Conservation (phyloP, 2,797 vertebrate genomes). For the Syncerus caffer region DNA sequence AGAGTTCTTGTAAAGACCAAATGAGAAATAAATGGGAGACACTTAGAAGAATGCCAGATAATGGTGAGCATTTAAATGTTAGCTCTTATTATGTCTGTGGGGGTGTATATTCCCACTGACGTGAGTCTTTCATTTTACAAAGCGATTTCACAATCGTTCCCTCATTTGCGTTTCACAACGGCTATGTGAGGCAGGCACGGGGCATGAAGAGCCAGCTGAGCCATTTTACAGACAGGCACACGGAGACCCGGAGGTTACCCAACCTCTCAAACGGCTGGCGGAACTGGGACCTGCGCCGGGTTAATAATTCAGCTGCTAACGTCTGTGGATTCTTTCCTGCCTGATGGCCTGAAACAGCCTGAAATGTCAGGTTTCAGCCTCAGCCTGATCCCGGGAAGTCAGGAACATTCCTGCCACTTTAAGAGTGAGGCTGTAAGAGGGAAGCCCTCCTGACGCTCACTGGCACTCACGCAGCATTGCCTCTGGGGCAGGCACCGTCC, state of each 20-base stretch:
- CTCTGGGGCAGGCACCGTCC: not conserved
- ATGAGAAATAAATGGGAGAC: not conserved
- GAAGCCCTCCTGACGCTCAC: not conserved
- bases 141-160: not conserved
- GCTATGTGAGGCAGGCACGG: not conserved
- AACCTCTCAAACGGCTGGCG: not conserved
- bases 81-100: not conserved
- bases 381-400: not conserved
- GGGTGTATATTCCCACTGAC: not conserved
- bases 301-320: not conserved
- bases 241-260: not conserved
- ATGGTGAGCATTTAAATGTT: not conserved
- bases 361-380: not conserved
- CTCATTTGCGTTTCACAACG: fast-evolving
- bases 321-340: not conserved
- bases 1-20: not conserved
- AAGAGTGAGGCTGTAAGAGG: not conserved
- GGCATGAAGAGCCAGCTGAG: not conserved
- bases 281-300: not conserved
- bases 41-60: not conserved
- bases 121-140: not conserved
- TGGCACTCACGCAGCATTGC: not conserved
- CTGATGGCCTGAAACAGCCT: not conserved
- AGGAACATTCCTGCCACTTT: not conserved
- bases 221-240: not conserved